Evolutionary conservation across 2,888 invertebrate genomes (phyloP).

Genomic region (Phaedon cochleariae): DNA sequence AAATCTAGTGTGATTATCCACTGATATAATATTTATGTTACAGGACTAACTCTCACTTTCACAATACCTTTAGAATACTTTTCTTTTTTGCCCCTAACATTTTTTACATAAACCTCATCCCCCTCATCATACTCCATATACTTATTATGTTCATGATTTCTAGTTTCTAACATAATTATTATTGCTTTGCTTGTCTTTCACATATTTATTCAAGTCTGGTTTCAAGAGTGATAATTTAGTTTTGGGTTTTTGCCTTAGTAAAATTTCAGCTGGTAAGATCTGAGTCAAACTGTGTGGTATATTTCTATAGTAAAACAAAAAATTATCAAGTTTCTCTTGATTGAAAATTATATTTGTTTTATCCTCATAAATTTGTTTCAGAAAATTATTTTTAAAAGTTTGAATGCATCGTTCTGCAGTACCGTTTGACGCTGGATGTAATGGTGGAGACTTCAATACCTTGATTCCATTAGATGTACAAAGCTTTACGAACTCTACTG

Average conservation of each 20-base stretch:
- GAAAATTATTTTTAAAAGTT: conserved; percentile 37
- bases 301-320: conserved; percentile 23
- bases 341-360: background rate
- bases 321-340: conserved; percentile 8
- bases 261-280: background rate
- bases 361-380: conserved; percentile 15
- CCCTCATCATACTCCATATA: background rate
- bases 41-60: background rate
- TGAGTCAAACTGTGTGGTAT: conserved; percentile 19
- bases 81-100: background rate
- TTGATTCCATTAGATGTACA: conserved; percentile 42
- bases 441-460: conserved; percentile 34
- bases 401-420: conserved; percentile 36
- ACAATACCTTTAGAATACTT: background rate
- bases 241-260: conserved; percentile 16
- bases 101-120: conserved; percentile 4
- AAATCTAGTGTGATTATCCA: background rate
- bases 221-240: conserved; percentile 12
- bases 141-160: background rate
- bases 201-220: background rate
- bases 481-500: conserved; percentile 34
- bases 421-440: conserved; percentile 41
- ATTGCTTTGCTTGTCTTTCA: conserved; percentile 10
- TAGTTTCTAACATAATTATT: background rate
- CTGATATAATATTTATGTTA: conserved; percentile 4